Percentiles rank a stretch among this genome's conserved stretches.
Conservation (phyloP, 2,797 vertebrate species). For the Enteromius fasciolatus region DNA sequence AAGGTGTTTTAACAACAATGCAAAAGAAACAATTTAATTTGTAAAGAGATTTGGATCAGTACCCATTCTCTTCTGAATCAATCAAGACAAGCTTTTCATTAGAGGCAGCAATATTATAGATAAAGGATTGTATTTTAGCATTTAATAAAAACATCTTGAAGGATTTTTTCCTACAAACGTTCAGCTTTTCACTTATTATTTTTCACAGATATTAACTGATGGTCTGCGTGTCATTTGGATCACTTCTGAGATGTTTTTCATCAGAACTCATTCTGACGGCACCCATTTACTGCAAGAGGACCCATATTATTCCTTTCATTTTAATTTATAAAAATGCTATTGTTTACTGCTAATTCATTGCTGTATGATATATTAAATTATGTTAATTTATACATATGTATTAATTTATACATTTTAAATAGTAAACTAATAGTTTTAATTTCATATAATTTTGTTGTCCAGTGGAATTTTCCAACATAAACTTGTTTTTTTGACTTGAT, state of each 20-base stretch:
- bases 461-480: neutral
- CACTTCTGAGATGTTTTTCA: neutral
- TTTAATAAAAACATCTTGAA: neutral
- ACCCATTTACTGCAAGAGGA: neutral
- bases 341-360: neutral
- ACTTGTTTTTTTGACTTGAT: neutral
- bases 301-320: neutral
- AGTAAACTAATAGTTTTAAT: neutral
- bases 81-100: neutral
- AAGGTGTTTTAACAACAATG: neutral
- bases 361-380: neutral
- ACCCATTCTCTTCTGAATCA: neutral
- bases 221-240: neutral
- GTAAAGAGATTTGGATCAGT: neutral
- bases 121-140: neutral
- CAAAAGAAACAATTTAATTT: neutral
- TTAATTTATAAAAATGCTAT: neutral
- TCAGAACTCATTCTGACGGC: neutral
- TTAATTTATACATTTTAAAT: neutral
- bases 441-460: neutral
- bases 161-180: neutral
- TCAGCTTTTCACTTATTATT: neutral
- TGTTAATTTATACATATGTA: neutral
- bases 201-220: neutral
- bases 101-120: neutral